Evolutionary conservation across 2,797 vertebrate species (phyloP), one percentile per base, ranked within the genome.

Genomic region (Rhinatrema bivittatum): DNA sequence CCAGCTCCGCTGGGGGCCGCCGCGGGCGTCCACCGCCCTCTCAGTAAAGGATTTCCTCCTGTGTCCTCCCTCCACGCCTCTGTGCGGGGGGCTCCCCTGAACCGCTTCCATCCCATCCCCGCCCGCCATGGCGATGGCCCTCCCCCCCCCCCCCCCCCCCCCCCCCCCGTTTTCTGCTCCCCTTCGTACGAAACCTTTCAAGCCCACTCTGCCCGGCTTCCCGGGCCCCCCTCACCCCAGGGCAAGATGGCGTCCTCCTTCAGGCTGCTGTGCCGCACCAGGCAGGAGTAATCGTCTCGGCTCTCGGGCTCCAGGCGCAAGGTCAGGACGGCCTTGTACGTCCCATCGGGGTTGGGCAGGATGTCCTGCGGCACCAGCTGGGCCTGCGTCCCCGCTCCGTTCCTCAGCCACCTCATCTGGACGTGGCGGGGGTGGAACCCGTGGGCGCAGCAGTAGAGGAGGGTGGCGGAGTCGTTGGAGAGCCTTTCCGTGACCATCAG

Each of bases 391-490:
- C 6, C 10, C 10, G 12, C 14, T 20, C 19, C 19, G 0, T 12
- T 21, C 8, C n/a, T 22, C 7, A 2, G 5, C 50, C 50, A 53
- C 10, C 2, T 25, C 23, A 24, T 3, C 1, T 20, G 6, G 2
- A 46, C 40, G 3, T 34, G 15, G 3, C 2, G 21, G 13, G 42
- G 32, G n/a, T 28, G 32, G 29, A 53, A 46, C 8, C 6, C 39
- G 5, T 34, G 16, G 10, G 17, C 28, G 20, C n/a, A 39, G 28
- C 47, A 50, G 10, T 6, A 4, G 16, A 25, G 16, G 16, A 25
- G 16, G 4, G 25, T 26, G 8, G 3, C 12, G 10, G n/a, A 12
- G 9, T 22, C 12, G n/a, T n/a, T n/a, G 0, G 3, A 5, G 8
- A 3, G 7, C n/a, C 9, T 9, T 9, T 11, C 0, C 4, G 23